Evolutionary conservation across 2,888 invertebrate species (phyloP), one percentile per base, ranked within the genome.

Genomic region (Fabriciana adippe): DNA sequence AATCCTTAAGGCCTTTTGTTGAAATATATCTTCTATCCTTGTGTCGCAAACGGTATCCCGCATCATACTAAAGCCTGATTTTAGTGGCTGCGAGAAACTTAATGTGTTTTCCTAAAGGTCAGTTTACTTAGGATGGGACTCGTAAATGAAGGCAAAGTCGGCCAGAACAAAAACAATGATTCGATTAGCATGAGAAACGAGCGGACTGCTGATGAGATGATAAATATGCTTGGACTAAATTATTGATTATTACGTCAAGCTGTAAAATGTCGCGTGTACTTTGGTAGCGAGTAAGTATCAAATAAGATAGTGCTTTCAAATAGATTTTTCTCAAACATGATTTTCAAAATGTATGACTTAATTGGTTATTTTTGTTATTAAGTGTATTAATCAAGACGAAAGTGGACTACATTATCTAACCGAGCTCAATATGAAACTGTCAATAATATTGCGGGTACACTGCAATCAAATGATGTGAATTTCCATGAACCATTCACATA

Each of bases 81-180:
- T 35, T 35, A 16, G 55, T 35, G 47, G 64, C 67, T 67, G 18
- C 51, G 67, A 69, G 67, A 50, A 64, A 69, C 67, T 72, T 75
- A 77, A 74, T 74, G 76, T 78, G 76, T 79, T 76, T 78, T 70
- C 73, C 69, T 61, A 57, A 57, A 61, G 75, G 69, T 66, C 55
- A 75, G 78, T 81, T 80, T 79, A 75, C 73, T 81, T 79, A 81
- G 80, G 81, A 78, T 75, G 65, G 68, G 74, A 66, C 55, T 68
- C 72, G 67, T 66, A 73, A 79, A 77, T 79, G 74, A 76, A 75
- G 76, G 68, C 73, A 73, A 78, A 79, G 76, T 78, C 75, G 66
- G 72, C 63, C 69, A 68, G 76, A 79, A 79, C 78, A 76, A 78
- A 81, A 80, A 80, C 78, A 80, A 75, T 76, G 73, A 79, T 79